Conservation (phyloP, 2,888 invertebrate genomes). For the Cremastobaeus sp. region DNA sequence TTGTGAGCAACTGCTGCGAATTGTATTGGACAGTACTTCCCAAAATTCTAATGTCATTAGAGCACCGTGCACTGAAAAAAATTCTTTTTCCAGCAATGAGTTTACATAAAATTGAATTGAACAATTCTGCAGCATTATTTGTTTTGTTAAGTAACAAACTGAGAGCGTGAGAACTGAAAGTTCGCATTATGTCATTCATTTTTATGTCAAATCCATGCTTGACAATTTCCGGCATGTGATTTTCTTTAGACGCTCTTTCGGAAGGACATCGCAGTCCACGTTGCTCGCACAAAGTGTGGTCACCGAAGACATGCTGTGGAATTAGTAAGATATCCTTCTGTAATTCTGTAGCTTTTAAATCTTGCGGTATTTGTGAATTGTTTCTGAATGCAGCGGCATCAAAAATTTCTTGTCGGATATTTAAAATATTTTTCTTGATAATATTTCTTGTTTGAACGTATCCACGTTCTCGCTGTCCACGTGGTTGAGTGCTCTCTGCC, state of each 20-base stretch:
- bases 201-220: conserved; percentile 3
- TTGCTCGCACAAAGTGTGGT: neutral
- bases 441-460: neutral
- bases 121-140: neutral
- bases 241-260: neutral
- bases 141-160: conserved; percentile 5
- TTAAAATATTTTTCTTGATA: neutral
- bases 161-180: conserved; percentile 4
- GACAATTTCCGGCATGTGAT: neutral
- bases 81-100: conserved; percentile 4
- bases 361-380: neutral
- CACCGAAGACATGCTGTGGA: neutral
- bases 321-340: neutral
- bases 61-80: conserved; percentile 1
- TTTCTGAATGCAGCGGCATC: neutral
- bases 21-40: conserved; percentile 24
- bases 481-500: neutral
- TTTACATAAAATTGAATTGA: conserved; percentile 3
- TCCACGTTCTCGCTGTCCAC: neutral
- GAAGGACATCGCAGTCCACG: neutral
- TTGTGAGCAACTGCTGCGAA: conserved; percentile 1
- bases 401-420: neutral
- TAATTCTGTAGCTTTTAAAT: neutral
- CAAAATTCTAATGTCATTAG: conserved; percentile 1
- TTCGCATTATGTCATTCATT: neutral